Base-by-base conservation (phyloP, 2,113 vertebrate genomes). In the Anseranas semipalmata region DNA sequence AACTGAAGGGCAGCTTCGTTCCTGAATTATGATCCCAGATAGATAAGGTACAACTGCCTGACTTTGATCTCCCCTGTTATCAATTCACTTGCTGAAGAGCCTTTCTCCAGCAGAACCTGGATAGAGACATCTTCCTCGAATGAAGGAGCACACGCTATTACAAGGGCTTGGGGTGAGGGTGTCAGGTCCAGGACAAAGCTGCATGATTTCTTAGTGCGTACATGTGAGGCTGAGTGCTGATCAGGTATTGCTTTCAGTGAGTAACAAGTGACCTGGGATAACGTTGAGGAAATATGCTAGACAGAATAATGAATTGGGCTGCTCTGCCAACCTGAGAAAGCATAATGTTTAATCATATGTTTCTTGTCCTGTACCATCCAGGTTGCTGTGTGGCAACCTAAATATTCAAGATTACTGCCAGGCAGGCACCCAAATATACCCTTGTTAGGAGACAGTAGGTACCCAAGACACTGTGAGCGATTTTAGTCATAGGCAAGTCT, bases 41-140 rank as follows among this genome's bases (percentile, higher is more conserved):
- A 98, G 98, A 98, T 98, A 98, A 98, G 97, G 80, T 85, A 94
- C 79, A 91, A 97, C 95, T 93, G 96, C 85, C 94, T 96, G 96
- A 87, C 98, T 98, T 98, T 97, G 98, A 97, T 98, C 96, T 82
- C 59, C 72, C 63, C 62, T 52, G 43, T 79, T 95, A 75, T 96
- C 96, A 84, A 70, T 60, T 79, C 71, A 65, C 67, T 91, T 90
- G 93, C 74, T 90, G 93, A 91, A 93, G 95, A 92, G 62, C 90
- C 96, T 91, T 91, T 71, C 92, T 91, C 74, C 91, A 75, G 41
- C 71, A 37, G 33, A 87, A 83, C 76, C 37, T 35, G 58, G n/a
- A 71, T 21, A 15, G 74, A 93, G 15, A 70, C 33, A 32, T 84
- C 90, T 88, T 76, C 81, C 70, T 73, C 9, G 15, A 87, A 73